These are phyloP conservation scores for Mohoua ochrocephala DNA, from an alignment of 2,113 vertebrate species.

Conservation along the genomic window DNA sequence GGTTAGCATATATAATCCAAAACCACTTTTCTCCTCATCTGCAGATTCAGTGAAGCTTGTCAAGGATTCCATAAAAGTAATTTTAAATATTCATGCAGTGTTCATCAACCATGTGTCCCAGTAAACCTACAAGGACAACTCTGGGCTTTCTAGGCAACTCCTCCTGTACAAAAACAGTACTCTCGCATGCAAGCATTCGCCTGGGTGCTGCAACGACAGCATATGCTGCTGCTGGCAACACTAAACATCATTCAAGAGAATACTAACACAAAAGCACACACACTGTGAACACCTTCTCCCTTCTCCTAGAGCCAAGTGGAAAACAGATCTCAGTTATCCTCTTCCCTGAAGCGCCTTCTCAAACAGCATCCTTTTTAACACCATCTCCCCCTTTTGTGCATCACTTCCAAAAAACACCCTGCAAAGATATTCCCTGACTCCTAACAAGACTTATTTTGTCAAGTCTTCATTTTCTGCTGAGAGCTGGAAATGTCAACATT, in stretches of 20 bases:
- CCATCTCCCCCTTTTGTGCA: neutral
- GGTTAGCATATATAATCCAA: neutral
- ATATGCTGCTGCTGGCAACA: neutral
- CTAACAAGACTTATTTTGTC: neutral
- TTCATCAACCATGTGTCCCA: neutral
- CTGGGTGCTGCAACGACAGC: neutral
- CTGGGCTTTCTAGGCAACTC: neutral
- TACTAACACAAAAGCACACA: neutral
- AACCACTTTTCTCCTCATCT: neutral
- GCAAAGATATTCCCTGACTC: neutral
- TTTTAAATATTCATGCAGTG: conserved; percentile 41
- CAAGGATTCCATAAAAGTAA: neutral
- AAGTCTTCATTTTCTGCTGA: neutral
- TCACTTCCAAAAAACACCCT: neutral
- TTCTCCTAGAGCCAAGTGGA: neutral
- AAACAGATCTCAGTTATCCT: neutral
- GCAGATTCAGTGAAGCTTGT: conserved; percentile 29
- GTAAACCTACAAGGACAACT: conserved; percentile 27
- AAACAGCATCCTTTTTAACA: neutral
- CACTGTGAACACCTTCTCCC: neutral
- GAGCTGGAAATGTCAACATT: neutral
- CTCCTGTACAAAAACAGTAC: neutral
- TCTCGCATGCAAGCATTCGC: neutral
- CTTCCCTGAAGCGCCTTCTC: neutral
- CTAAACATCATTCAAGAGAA: neutral